These are phyloP conservation scores for Egretta garzetta DNA, from an alignment of 2,113 vertebrate genomes.

Conservation along the genomic window DNA sequence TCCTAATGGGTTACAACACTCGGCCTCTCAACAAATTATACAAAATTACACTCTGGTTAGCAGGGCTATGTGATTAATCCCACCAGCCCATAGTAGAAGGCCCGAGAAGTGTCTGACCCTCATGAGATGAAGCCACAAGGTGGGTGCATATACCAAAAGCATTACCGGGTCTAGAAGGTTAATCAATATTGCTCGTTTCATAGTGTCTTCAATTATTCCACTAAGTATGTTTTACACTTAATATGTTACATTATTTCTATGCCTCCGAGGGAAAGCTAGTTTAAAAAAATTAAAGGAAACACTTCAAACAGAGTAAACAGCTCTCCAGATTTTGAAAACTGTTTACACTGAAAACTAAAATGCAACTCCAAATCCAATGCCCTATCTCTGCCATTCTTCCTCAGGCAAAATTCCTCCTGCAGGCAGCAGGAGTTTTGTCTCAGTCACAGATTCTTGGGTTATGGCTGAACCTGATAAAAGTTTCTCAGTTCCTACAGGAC, in stretches of 20 bases:
- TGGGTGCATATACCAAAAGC: neutral
- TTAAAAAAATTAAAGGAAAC: neutral
- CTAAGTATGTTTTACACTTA: constrained; percentile 9
- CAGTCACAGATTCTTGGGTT: neutral
- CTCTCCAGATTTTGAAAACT: neutral
- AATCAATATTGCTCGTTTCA: constrained; percentile 2
- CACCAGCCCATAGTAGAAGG: neutral
- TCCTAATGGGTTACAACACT: constrained; percentile 15
- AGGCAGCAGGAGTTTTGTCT: neutral
- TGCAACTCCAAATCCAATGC: neutral
- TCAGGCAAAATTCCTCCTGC: constrained; percentile 1
- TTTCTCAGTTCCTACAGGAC: neutral
- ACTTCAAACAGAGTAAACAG: neutral
- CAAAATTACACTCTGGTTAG: neutral
- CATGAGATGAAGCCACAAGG: neutral
- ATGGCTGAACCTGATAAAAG: neutral
- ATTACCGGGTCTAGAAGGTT: neutral
- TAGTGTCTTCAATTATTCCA: neutral
- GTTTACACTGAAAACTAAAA: constrained; percentile 10
- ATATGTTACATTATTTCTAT: neutral
- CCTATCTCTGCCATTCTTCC: neutral
- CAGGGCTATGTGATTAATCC: neutral
- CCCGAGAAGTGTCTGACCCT: neutral
- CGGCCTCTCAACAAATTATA: neutral
- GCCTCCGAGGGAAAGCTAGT: neutral